These are phyloP conservation scores for Drosophila ezoana DNA, from an alignment of 2,888 invertebrate genomes.

Conservation along the genomic window DNA sequence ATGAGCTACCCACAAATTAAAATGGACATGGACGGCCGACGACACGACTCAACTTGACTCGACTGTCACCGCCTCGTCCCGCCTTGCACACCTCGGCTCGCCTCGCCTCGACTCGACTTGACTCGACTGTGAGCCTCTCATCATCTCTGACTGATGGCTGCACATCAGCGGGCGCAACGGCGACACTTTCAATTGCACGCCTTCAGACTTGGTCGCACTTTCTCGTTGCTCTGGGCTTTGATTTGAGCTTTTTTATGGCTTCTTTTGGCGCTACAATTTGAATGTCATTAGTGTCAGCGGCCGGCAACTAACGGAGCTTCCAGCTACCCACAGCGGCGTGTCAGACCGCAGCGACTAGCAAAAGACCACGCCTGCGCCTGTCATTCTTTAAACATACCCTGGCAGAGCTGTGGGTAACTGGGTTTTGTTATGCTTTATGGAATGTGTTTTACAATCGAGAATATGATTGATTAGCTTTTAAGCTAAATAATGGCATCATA, in stretches of 20 bases:
- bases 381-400: constrained; percentile 33
- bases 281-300: constrained; percentile 78
- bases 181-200: constrained; percentile 78
- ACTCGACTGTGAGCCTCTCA: constrained; percentile 15
- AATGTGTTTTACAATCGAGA: not conserved
- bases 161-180: constrained; percentile 59
- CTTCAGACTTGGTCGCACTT: constrained; percentile 52
- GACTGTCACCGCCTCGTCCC: not conserved
- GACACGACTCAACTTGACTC: constrained; percentile 12
- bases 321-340: constrained; percentile 27
- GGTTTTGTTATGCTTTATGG: not conserved
- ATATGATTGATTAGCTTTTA: not conserved
- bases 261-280: constrained; percentile 77
- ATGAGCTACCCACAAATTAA: constrained; percentile 27
- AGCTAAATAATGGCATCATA: not conserved
- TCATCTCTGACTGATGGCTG: constrained; percentile 57
- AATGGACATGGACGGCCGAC: constrained; percentile 29
- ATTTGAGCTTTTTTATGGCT: constrained; percentile 54
- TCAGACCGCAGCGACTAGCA: constrained; percentile 20
- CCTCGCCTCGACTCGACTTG: constrained; percentile 1
- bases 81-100: not conserved
- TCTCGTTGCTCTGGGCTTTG: constrained; percentile 39
- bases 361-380: constrained; percentile 27
- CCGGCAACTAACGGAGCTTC: constrained; percentile 66
- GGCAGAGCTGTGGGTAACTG: not conserved